Conservation (phyloP, 2,113 vertebrate species). For the Corythoichthys intestinalis region DNA sequence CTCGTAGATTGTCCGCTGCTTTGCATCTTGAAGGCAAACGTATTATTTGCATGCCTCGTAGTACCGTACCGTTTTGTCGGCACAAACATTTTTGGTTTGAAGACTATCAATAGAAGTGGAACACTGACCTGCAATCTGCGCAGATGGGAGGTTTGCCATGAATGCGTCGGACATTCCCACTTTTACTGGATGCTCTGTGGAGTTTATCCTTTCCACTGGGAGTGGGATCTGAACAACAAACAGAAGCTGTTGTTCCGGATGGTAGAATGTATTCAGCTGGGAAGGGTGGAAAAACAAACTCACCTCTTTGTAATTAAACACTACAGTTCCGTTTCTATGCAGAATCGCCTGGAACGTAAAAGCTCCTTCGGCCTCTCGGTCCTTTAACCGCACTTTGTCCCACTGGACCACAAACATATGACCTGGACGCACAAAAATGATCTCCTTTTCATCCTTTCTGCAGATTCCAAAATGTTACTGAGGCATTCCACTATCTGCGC, state of each 20-base stretch:
- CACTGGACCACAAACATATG: constrained; percentile 86
- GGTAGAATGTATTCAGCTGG: not conserved
- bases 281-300: constrained; percentile 18
- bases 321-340: constrained; percentile 78
- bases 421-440: constrained; percentile 63
- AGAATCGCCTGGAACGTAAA: constrained; percentile 88
- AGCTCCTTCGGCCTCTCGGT: constrained; percentile 75
- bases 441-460: not conserved
- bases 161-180: constrained; percentile 93
- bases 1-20: constrained; percentile 84
- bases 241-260: not conserved
- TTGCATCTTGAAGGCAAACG: constrained; percentile 69
- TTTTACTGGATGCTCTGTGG: constrained; percentile 89
- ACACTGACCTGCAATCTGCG: constrained; percentile 75
- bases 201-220: constrained; percentile 80
- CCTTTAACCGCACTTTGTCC: constrained; percentile 84
- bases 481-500: constrained; percentile 15
- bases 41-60: not conserved
- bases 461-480: not conserved
- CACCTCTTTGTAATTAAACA: constrained; percentile 86
- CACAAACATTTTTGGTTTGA: not conserved
- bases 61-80: no score
- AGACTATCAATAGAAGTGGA: not conserved
- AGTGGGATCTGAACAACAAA: constrained; percentile 79
- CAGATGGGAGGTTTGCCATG: constrained; percentile 75